Evolutionary conservation across 2,888 invertebrate species (phyloP).

Genomic region (Lithosia quadra): DNA sequence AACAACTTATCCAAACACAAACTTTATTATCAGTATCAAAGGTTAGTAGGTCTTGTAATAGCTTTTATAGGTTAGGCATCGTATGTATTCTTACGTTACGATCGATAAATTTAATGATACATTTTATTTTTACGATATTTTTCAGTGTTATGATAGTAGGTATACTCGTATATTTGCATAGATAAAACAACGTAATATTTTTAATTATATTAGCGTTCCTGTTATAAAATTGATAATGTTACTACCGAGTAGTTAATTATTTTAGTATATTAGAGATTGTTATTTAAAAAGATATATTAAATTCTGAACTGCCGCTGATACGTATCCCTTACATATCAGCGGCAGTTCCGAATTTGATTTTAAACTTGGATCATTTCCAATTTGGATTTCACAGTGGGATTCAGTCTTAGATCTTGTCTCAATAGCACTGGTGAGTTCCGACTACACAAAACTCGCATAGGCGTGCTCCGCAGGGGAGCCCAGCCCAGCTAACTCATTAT

Average conservation of each 20-base stretch:
- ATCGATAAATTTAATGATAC: slow-evolving; percentile 7
- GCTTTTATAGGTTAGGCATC: slow-evolving; percentile 2
- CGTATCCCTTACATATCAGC: no score
- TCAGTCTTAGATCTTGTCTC: no score
- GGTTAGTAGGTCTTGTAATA: slow-evolving; percentile 6
- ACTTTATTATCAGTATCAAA: slow-evolving; percentile 19
- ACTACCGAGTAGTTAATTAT: background rate
- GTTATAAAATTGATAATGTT: background rate
- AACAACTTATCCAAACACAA: slow-evolving; percentile 12
- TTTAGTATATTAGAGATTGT: background rate
- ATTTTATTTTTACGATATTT: slow-evolving; percentile 8
- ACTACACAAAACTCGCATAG: no score
- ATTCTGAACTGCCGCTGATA: no score
- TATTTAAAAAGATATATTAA: background rate
- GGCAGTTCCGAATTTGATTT: no score
- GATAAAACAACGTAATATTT: background rate
- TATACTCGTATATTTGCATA: background rate
- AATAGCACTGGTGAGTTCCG: no score
- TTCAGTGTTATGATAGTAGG: background rate
- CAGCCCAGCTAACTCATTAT: no score
- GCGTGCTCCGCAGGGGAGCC: no score
- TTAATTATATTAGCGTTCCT: background rate
- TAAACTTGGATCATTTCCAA: no score
- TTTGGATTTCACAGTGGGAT: no score
- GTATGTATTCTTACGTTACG: slow-evolving; percentile 5